phyloP scores from a whole-genome alignment of 2,888 invertebrate genomes.

The Andrena minutula region DNA sequence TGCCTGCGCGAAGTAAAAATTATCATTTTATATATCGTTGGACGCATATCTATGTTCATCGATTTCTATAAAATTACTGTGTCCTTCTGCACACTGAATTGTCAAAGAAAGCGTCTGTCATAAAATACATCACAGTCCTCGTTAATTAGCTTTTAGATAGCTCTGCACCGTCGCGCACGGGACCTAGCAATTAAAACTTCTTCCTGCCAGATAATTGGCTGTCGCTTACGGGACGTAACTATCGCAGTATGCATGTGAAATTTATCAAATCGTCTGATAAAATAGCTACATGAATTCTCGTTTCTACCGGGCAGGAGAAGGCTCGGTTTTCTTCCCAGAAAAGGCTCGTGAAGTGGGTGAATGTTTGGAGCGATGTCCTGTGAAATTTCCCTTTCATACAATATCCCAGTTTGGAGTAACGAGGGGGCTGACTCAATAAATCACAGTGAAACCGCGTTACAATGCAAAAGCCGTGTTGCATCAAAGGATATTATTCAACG shows the following conservation, averaged over 20 bases:
- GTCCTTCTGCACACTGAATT: not conserved
- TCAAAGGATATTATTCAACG: not conserved
- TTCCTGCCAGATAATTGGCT: conserved; percentile 29
- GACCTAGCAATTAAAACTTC: conserved; percentile 27
- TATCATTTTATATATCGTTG: not conserved
- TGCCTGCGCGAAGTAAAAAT: no score
- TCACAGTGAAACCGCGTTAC: not conserved
- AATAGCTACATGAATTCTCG: not conserved
- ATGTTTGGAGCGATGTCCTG: no score
- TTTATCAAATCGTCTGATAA: conserved; percentile 5
- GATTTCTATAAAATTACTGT: not conserved
- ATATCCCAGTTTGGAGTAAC: not conserved
- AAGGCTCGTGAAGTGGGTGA: not conserved
- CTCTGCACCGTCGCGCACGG: not conserved
- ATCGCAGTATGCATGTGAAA: not conserved
- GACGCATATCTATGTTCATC: not conserved
- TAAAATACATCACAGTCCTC: not conserved
- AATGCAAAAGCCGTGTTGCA: not conserved
- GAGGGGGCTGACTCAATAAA: no score
- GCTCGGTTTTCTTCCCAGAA: not conserved
- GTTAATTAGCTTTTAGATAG: conserved; percentile 6
- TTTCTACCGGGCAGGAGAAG: not conserved
- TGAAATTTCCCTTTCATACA: not conserved
- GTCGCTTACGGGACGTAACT: not conserved
- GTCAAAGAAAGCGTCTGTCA: conserved; percentile 13